These are phyloP conservation scores for Mus caroli DNA, from an alignment of 2,797 vertebrate genomes.

Conservation along the genomic window DNA sequence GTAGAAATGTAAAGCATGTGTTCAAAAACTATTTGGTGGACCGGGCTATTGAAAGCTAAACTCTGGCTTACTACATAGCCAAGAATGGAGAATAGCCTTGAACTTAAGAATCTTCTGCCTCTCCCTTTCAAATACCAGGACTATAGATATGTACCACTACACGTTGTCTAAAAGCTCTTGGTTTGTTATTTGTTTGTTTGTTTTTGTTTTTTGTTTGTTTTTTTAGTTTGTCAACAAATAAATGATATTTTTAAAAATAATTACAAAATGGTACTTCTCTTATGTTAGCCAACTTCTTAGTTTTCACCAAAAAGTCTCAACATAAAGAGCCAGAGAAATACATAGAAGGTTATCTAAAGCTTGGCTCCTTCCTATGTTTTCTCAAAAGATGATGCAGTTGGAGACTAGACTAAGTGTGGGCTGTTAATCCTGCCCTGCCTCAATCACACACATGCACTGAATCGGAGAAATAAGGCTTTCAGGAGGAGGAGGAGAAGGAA, in stretches of 20 bases:
- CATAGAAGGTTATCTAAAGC: neutral
- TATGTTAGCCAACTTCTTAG: neutral
- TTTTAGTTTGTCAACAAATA: neutral
- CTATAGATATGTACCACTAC: neutral
- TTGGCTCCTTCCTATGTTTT: neutral
- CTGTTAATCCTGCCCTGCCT: neutral
- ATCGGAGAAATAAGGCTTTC: neutral
- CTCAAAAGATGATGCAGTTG: neutral
- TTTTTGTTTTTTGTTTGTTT: neutral
- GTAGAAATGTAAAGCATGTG: neutral
- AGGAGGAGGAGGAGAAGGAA: neutral
- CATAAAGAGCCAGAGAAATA: neutral
- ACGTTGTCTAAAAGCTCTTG: neutral
- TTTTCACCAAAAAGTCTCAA: neutral
- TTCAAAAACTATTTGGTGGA: conserved; percentile 3
- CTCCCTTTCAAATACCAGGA: neutral
- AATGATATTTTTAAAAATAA: conserved; percentile 3
- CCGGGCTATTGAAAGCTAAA: neutral
- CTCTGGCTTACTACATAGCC: neutral
- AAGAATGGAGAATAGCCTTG: neutral
- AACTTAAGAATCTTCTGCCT: neutral
- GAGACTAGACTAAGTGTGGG: neutral
- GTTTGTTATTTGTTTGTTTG: no score
- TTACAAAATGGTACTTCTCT: neutral
- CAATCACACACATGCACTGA: neutral